Evolutionary conservation across 2,888 invertebrate genomes (phyloP).

Genomic region (Hirtodrosophila histrioides): DNA sequence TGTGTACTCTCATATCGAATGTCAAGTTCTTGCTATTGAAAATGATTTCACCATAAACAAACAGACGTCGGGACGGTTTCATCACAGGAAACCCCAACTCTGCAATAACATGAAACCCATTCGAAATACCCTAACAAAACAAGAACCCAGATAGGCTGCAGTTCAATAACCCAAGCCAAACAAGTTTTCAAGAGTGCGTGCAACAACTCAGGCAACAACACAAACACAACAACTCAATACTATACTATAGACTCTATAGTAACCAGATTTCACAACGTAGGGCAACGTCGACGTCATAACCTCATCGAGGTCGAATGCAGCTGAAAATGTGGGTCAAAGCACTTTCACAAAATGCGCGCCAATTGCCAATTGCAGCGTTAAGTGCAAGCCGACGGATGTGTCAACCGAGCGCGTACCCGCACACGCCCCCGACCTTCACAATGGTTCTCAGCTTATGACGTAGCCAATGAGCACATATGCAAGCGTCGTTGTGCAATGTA

Average conservation of each 20-base stretch:
- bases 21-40: too few species aligned
- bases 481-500: slow-evolving; percentile 41
- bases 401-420: slow-evolving; percentile 10
- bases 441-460: slow-evolving; percentile 32
- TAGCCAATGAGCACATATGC: slow-evolving; percentile 8
- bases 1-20: too few species aligned
- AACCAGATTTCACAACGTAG: slow-evolving; percentile 54
- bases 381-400: slow-evolving; percentile 16
- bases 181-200: slow-evolving; percentile 43
- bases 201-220: background rate
- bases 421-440: background rate
- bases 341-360: slow-evolving; percentile 41
- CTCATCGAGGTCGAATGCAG: slow-evolving; percentile 1
- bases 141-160: background rate
- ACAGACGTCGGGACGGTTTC: background rate
- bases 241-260: slow-evolving; percentile 6
- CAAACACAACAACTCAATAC: background rate
- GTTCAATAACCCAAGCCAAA: slow-evolving; percentile 54
- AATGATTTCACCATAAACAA: slow-evolving; percentile 3
- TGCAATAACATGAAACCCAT: slow-evolving; percentile 7
- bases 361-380: slow-evolving; percentile 31
- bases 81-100: slow-evolving; percentile 6
- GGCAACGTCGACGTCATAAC: slow-evolving; percentile 33
- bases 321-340: slow-evolving; percentile 28
- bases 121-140: slow-evolving; percentile 6